A percentile compares a stretch with the other conserved stretches of the same genome.
Conservation (phyloP, 2,797 vertebrate genomes). For the Enteromius afrohamiltoni region DNA sequence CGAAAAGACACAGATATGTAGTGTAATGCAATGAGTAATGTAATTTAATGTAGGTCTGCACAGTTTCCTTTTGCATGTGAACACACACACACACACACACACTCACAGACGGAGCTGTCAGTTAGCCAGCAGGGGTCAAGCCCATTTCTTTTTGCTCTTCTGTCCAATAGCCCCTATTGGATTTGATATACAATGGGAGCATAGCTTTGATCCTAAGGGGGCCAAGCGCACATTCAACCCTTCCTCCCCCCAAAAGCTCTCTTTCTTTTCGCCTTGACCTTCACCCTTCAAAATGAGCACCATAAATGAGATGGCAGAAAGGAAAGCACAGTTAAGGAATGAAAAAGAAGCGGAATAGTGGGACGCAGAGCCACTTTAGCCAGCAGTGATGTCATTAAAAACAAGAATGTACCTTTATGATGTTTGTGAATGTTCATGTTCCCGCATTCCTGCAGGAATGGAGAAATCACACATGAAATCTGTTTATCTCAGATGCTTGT, state of each 20-base stretch:
- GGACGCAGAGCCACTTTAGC: conserved; percentile 10
- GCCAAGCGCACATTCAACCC: conserved; percentile 61
- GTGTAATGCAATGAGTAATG: conserved; percentile 38
- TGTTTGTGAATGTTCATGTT: neutral
- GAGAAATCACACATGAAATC: neutral
- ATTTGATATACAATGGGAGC: conserved; percentile 72
- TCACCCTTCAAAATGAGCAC: conserved; percentile 49
- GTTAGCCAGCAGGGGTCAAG: conserved; percentile 63
- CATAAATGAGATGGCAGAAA: conserved; percentile 39
- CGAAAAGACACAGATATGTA: conserved; percentile 9
- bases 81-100: conserved; percentile 49
- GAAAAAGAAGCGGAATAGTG: conserved; percentile 69
- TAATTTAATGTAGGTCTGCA: conserved; percentile 54
- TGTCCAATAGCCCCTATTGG: conserved; percentile 72
- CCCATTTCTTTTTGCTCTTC: conserved; percentile 60
- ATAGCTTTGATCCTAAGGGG: conserved; percentile 77
- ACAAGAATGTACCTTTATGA: neutral
- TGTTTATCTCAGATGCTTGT: conserved; percentile 11
- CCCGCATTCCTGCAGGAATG: neutral
- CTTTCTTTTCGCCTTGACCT: conserved; percentile 65
- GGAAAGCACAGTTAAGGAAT: conserved; percentile 25
- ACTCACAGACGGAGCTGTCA: conserved; percentile 67
- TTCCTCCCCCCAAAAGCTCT: conserved; percentile 33
- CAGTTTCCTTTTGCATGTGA: conserved; percentile 52
- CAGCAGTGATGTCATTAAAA: neutral